Base-by-base conservation (phyloP, 2,888 invertebrate genomes). In the Drosophila merina region DNA sequence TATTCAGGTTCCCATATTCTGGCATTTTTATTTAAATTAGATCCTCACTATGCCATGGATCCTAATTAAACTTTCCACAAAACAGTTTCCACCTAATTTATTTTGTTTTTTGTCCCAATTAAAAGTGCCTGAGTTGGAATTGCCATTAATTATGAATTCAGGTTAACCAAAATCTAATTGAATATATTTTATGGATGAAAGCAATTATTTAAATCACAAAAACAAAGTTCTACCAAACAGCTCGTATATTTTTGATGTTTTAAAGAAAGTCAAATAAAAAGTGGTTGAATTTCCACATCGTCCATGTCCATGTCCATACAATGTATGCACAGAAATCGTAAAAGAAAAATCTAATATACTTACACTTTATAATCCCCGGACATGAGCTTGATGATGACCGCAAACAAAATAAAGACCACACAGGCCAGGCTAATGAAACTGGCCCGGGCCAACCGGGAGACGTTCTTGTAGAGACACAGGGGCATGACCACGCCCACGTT, bases 401-500 rank as follows among this genome's bases (percentile, higher is more conserved):
- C 93, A 52, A 95, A 90, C 58, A 96, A 92, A 67, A 96, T 96
- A 88, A 96, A 95, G 49, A 93, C 94, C 69, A 96, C 95, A 90
- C 95, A 95, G 50, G 95, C 93, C 79, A 96, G 92, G 74, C 92
- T 92, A 54, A 92, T 87, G 77, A 92, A 92, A 77, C 91, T 92
- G 40, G 91, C 92, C 28, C 91, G 82, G 33, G 92, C 92, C 68
- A 92, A 79, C 7, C 92, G 89, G 25, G 92, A 92, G 50, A 97
- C 95, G 89, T 97, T 95, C 88, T 95, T 94, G 89, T 96, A 96
- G 48, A 97, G 93, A 75, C 96, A 96, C 30, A 97, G 92, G 3
- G 97, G 97, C 71, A 96, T 93, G 3, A 96, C 96, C 66, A 97
- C 92, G 74, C 95, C 93, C 31, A 96, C 85, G 1, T 96, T 96